Conservation (phyloP, 2,888 invertebrate genomes). For the Drosophila maculinotata region DNA sequence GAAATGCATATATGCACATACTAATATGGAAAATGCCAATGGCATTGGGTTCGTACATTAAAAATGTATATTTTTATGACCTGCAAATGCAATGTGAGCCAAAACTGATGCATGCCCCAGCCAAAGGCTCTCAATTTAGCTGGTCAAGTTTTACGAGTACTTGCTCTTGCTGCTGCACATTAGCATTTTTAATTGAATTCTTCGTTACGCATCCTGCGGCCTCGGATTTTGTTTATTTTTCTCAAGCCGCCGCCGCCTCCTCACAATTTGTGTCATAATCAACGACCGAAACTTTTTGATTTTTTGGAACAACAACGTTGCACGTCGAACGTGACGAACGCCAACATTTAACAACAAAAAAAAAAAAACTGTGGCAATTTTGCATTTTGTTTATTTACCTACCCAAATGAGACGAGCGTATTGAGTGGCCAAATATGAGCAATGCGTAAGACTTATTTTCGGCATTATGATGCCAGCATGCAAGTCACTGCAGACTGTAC, state of each 20-base stretch:
- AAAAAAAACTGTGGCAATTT: conserved; percentile 60
- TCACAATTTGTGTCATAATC: conserved; percentile 51
- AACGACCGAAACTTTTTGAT: conserved; percentile 27
- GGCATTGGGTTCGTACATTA: conserved; percentile 48
- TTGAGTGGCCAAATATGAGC: conserved; percentile 48
- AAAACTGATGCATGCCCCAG: conserved; percentile 2
- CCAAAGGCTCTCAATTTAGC: conserved; percentile 7
- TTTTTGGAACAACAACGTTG: conserved; percentile 28
- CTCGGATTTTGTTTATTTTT: conserved; percentile 44
- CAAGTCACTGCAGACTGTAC: conserved; percentile 21
- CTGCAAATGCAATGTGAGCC: conserved; percentile 47
- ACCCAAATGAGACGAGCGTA: conserved; percentile 21
- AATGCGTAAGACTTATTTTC: conserved; percentile 69
- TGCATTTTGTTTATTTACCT: conserved; percentile 60
- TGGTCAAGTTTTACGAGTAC: conserved; percentile 33
- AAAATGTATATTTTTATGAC: conserved; percentile 53
- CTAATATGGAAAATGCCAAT: conserved; percentile 26
- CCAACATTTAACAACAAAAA: conserved; percentile 40
- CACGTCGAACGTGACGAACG: conserved; percentile 64
- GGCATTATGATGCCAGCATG: conserved; percentile 56
- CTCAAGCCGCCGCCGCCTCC: neutral
- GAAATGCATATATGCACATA: conserved; percentile 34
- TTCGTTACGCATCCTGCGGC: conserved; percentile 40
- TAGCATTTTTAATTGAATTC: conserved; percentile 68
- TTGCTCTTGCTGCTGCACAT: conserved; percentile 36